These are phyloP conservation scores for Anagyrus pseudococci DNA, from an alignment of 2,888 invertebrate species.

Conservation along the genomic window DNA sequence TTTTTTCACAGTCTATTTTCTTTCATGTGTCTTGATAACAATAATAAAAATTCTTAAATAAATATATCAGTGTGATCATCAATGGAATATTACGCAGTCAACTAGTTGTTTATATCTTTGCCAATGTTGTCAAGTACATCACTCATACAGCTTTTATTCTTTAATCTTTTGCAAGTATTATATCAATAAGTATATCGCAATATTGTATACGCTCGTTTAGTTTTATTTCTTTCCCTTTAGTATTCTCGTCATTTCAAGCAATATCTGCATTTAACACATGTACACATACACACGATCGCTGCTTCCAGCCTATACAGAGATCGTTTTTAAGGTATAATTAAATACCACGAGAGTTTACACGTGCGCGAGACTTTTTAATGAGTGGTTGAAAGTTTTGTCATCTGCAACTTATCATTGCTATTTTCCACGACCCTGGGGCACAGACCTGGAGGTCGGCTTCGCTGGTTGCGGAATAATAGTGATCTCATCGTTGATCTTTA, in stretches of 20 bases:
- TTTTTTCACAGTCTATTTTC: conserved; percentile 60
- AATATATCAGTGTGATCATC: conserved; percentile 55
- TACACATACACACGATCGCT: conserved; percentile 51
- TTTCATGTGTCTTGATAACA: conserved; percentile 57
- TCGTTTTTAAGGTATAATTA: conserved; percentile 31
- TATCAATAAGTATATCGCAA: conserved; percentile 33
- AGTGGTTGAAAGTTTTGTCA: conserved; percentile 45
- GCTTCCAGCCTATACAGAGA: conserved; percentile 46
- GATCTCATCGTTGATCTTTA: conserved; percentile 89
- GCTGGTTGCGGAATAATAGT: conserved; percentile 88
- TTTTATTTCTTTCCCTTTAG: conserved; percentile 34
- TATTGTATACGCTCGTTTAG: conserved; percentile 17
- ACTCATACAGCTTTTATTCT: conserved; percentile 26
- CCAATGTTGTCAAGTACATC: conserved; percentile 31
- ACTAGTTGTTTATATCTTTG: conserved; percentile 31
- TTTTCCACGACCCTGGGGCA: conserved; percentile 56
- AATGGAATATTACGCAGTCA: conserved; percentile 59
- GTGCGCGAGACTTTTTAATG: conserved; percentile 30
- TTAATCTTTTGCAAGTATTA: conserved; percentile 20
- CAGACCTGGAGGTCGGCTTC: conserved; percentile 60
- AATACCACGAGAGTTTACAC: conserved; percentile 28
- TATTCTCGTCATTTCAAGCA: conserved; percentile 44
- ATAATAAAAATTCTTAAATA: conserved; percentile 61
- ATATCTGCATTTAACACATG: conserved; percentile 53
- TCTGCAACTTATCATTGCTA: conserved; percentile 58